These are phyloP conservation scores for Corapipo altera DNA, from an alignment of 2,113 vertebrate species.

Conservation along the genomic window DNA sequence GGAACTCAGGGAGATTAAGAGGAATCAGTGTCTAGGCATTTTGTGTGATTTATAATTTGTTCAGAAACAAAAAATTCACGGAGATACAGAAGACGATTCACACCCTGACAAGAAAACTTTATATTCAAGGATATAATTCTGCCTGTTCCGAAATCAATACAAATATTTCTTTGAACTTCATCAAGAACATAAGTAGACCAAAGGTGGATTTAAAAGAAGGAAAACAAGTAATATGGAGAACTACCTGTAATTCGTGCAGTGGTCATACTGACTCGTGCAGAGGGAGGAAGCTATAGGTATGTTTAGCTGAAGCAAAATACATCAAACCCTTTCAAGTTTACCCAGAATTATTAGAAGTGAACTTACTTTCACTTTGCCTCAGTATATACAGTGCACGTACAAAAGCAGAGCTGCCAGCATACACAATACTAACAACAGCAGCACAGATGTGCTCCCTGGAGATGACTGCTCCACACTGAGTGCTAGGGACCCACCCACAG, in stretches of 20 bases:
- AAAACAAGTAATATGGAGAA: background rate
- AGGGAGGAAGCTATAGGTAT: background rate
- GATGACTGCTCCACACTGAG: background rate
- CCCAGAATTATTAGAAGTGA: background rate
- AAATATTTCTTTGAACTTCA: background rate
- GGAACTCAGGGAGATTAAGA: background rate
- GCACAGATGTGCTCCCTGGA: background rate
- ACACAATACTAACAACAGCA: background rate
- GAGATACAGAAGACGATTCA: background rate
- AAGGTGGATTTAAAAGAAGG: background rate
- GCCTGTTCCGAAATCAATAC: background rate
- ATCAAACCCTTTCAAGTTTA: background rate
- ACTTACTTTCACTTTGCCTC: slow-evolving; percentile 12
- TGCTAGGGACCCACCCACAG: background rate
- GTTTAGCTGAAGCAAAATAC: background rate
- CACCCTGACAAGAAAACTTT: background rate
- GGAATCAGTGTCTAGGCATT: background rate
- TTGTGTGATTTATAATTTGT: background rate
- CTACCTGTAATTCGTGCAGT: background rate
- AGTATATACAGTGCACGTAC: background rate
- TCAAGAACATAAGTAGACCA: background rate
- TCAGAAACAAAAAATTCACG: background rate
- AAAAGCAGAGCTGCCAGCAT: background rate
- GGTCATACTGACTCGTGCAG: background rate
- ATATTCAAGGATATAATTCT: background rate